Conservation (phyloP, 92 coral and sea anemone genomes). For the Chrysogorgia sp. region DNA sequence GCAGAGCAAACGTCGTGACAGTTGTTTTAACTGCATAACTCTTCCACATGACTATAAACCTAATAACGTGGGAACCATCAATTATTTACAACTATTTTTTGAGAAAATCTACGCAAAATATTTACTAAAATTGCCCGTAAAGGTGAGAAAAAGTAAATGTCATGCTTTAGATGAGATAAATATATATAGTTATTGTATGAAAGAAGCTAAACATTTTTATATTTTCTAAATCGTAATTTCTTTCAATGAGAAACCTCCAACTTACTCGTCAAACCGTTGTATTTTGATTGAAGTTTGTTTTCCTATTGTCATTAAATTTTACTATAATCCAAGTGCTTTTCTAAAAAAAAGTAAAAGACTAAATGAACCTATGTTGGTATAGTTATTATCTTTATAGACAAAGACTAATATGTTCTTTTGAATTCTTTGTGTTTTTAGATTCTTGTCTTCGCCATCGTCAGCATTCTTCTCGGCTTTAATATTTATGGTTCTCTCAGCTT, state of each 20-base stretch:
- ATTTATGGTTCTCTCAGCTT: constrained; percentile 79
- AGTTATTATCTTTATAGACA: too few species aligned
- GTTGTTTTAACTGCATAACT: constrained; percentile 79
- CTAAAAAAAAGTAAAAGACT: background rate
- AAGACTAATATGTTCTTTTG: too few species aligned
- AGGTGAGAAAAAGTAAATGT: constrained; percentile 54
- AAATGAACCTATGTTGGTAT: too few species aligned
- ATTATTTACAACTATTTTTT: constrained; percentile 68
- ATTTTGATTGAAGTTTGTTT: too few species aligned
- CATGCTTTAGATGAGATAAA: too few species aligned
- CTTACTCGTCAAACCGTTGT: too few species aligned
- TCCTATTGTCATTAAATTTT: too few species aligned
- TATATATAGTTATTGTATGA: too few species aligned
- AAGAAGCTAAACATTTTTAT: too few species aligned
- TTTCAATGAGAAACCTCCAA: too few species aligned
- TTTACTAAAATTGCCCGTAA: constrained; percentile 80
- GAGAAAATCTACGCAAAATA: constrained; percentile 64
- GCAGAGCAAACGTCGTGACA: constrained; percentile 73
- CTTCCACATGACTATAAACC: constrained; percentile 71
- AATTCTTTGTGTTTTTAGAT: constrained; percentile 67
- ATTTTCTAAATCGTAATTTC: too few species aligned
- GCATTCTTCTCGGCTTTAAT: constrained; percentile 75
- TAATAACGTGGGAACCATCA: constrained; percentile 65
- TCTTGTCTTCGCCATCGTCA: constrained; percentile 63
- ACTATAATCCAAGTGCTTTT: background rate